Conservation (phyloP, 2,797 vertebrate genomes). For the Pangasius mekongensis region DNA sequence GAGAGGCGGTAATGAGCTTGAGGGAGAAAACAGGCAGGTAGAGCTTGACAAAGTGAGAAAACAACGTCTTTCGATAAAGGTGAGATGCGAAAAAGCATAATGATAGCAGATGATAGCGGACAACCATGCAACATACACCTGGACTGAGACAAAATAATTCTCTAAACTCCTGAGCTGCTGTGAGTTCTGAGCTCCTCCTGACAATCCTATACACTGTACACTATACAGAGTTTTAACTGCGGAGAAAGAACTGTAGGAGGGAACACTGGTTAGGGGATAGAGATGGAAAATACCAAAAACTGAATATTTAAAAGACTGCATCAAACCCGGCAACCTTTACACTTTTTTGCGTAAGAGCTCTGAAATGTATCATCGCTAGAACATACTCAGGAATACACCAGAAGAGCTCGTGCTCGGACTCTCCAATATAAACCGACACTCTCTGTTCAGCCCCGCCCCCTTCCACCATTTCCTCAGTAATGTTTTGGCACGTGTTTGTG, state of each 20-base stretch:
- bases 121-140: background rate
- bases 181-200: background rate
- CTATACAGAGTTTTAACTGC: too few species aligned
- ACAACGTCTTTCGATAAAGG: background rate
- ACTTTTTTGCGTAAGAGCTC: background rate
- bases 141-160: background rate
- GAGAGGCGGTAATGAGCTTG: slow-evolving; percentile 57
- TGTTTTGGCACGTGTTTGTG: background rate
- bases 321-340: background rate
- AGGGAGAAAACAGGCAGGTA: background rate
- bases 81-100: too few species aligned
- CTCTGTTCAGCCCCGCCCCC: background rate
- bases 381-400: background rate
- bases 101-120: background rate
- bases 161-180: background rate
- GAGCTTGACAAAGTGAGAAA: background rate
- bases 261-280: too few species aligned
- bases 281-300: background rate
- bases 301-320: background rate
- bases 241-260: background rate
- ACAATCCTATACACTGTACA: background rate
- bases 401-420: background rate
- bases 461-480: background rate
- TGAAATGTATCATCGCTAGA: background rate
- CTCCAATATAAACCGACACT: too few species aligned